Evolutionary conservation across 2,113 vertebrate genomes (phyloP).

Genomic region (Psilopsiagon aurifrons): DNA sequence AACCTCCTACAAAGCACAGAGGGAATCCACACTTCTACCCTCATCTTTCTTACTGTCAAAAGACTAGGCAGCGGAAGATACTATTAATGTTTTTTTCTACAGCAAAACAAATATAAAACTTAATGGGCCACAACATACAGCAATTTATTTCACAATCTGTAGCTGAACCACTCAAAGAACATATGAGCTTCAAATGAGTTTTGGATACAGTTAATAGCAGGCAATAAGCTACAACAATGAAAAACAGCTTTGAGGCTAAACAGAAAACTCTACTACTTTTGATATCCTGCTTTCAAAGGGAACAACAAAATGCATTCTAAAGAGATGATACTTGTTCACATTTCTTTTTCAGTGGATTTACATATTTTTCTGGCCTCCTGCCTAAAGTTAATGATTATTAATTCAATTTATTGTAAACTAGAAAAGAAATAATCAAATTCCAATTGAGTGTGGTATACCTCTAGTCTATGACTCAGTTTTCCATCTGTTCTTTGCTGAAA

Average conservation of each 20-base stretch:
- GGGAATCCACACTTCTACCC: not conserved
- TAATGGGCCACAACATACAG: not conserved
- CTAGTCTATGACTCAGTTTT: not conserved
- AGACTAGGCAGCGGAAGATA: not conserved
- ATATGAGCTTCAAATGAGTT: not conserved
- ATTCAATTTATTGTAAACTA: not conserved
- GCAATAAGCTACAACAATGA: conserved; percentile 44
- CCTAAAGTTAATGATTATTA: not conserved
- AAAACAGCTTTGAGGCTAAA: conserved; percentile 38
- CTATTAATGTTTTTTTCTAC: conserved; percentile 3
- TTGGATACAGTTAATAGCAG: not conserved
- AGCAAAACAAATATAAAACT: conserved; percentile 32
- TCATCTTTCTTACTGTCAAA: conserved; percentile 6
- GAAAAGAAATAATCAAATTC: not conserved
- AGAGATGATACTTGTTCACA: not conserved
- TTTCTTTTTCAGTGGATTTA: not conserved
- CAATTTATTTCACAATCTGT: conserved; percentile 12
- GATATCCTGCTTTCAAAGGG: conserved; percentile 19
- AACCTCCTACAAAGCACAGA: not conserved
- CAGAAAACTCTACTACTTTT: conserved; percentile 11
- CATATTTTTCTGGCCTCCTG: not conserved
- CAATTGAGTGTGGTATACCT: not conserved
- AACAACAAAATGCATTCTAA: not conserved
- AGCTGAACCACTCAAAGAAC: conserved; percentile 21
- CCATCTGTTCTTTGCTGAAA: conserved; percentile 9